Evolutionary conservation across 2,113 vertebrate genomes (phyloP).

Genomic region (Nothobranchius kuhntae): DNA sequence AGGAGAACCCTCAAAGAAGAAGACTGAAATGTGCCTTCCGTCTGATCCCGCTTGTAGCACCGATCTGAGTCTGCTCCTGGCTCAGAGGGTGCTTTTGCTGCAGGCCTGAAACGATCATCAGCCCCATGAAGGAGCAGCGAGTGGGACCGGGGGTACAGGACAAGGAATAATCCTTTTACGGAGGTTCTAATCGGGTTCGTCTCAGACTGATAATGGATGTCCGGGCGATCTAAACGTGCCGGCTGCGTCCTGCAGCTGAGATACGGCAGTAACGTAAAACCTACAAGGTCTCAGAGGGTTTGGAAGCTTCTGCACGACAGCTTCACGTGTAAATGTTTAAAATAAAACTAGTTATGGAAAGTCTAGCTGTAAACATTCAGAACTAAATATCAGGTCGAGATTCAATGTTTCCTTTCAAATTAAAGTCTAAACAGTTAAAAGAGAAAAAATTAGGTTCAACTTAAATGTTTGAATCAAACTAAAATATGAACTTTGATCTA

Average conservation of each 20-base stretch:
- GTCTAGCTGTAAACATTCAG: no score
- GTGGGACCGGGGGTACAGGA: conserved; percentile 4
- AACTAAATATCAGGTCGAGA: no score
- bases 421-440: no score
- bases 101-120: conserved; percentile 59
- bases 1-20: no score
- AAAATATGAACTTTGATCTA: no score
- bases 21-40: background rate
- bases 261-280: conserved; percentile 55
- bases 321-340: no score
- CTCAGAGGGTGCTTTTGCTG: conserved; percentile 6
- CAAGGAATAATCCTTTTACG: conserved; percentile 54
- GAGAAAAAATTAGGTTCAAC: no score
- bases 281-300: background rate
- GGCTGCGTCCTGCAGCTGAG: conserved; percentile 37
- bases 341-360: no score
- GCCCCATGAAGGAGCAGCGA: conserved; percentile 55
- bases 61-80: conserved; percentile 1
- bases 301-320: no score
- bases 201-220: conserved; percentile 67
- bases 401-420: no score
- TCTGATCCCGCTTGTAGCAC: conserved; percentile 1
- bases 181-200: conserved; percentile 59
- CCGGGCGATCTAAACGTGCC: conserved; percentile 62
- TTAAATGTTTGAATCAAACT: no score